Base-by-base conservation (phyloP, 2,888 invertebrate genomes). In the Peribatodes rhomboidaria region DNA sequence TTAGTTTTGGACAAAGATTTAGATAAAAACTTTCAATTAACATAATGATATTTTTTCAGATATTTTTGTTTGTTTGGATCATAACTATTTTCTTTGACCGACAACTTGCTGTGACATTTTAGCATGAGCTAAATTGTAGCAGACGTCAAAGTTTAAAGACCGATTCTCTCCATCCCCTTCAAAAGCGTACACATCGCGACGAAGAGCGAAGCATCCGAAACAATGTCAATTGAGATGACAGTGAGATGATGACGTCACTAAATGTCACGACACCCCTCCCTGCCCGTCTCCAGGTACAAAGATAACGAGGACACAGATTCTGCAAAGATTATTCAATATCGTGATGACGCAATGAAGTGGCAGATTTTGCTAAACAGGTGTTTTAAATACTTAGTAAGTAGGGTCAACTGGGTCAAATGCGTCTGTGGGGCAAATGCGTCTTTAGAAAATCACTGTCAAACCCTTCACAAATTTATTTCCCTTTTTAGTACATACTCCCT, bases 161-260 rank as follows among this genome's bases (percentile, higher is more conserved):
- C 70, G 58, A 64, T 64, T 62, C 57, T 35, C 41, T n/a, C 31
- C 13, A 16, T 13, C n/a, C 11, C 31, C 9, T 59, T 42, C 42
- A 46, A 42, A 52, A 44, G 14, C 44, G 20, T 31, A n/a, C n/a
- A n/a, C n/a, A n/a, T 20, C 70, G 65, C 73, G 65, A 71, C 59
- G 35, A 55, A 49, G 55, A 65, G 54, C 53, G 71, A 63, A 69
- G 57, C 67, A 71, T 65, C 76, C 77, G 70, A 75, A 84, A 83
- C 82, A 85, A 81, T 84, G 82, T 83, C 84, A 84, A 82, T 84
- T 74, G 79, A 80, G 77, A 73, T 78, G 77, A 77, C 78, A 76
- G 80, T 73, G 76, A 81, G 80, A 86, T 82, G 88, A 88, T 87
- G 89, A 89, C 86, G 84, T 88, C 85, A 85, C 81, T 78, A 83